Base-by-base conservation (phyloP, 2,113 vertebrate genomes). In the Sinosuthora webbiana region DNA sequence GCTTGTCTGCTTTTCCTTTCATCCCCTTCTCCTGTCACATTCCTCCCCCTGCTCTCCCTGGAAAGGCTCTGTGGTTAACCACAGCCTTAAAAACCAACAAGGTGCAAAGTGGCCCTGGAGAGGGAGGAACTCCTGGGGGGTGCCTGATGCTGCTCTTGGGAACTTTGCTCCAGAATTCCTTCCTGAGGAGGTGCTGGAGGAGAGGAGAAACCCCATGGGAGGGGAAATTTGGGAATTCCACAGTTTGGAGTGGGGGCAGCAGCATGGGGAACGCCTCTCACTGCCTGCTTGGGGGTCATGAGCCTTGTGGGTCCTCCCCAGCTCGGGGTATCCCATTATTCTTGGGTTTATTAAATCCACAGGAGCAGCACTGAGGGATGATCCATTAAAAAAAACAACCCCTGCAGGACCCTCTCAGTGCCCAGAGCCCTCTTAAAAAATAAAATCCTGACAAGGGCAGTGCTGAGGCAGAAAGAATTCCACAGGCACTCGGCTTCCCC, bases 31-130 rank as follows among this genome's bases (percentile, higher is more conserved):
- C 68, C 81, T 49, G 86, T 23, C 71, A 21, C 80, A 62, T 89
- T 91, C 95, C 90, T 90, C 18, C 50, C 84, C 75, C 75, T 70
- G 86, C 63, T 91, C 70, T 85, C 93, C 88, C 82, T 80, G 76
- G 84, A 94, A 71, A 71, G 79, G 31, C 93, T 76, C 82, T 56
- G 91, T 39, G 88, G 94, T 88, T 91, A 86, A 94, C 93, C 94
- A 90, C 87, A 85, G 50, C 41, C 67, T 50, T n/a, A 70, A 86
- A 96, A 87, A 17, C 53, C 53, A 91, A 52, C 83, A 28, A 0
- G 18, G 85, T 45, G 74, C 85, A 68, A 94, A 94, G 94, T 20
- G 82, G 37, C 79, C 87, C 93, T 30, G 52, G 37, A 74, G 45
- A 83, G 89, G 79, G 52, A 68, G 95, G 82, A 59, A 19, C 56